Evolutionary conservation across 2,797 vertebrate species (phyloP).

Genomic region (Rhinella marina): DNA sequence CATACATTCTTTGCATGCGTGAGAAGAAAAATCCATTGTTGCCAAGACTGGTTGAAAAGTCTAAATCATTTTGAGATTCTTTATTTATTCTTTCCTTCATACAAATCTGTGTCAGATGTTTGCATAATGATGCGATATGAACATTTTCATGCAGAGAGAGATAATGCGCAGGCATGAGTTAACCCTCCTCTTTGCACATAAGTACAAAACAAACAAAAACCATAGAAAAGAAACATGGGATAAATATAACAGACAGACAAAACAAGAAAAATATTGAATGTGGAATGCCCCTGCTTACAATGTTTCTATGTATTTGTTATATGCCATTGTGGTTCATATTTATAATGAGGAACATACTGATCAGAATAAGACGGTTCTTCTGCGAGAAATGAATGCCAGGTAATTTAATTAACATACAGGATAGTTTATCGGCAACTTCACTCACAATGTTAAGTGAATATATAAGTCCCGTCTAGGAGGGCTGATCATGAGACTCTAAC

Average conservation of each 20-base stretch:
- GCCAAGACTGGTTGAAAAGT: slow-evolving; percentile 1
- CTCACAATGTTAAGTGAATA: neutral
- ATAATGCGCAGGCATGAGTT: slow-evolving; percentile 39
- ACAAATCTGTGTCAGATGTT: slow-evolving; percentile 53
- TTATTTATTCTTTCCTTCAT: slow-evolving; percentile 26
- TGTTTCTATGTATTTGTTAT: neutral
- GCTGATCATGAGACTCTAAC: too few species aligned
- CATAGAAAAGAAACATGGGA: neutral
- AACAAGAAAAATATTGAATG: neutral
- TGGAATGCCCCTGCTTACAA: neutral
- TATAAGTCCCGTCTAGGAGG: neutral
- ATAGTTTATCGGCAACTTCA: neutral
- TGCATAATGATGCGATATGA: slow-evolving; percentile 51
- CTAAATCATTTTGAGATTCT: slow-evolving; percentile 32
- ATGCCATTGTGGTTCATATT: neutral
- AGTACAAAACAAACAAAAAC: slow-evolving; percentile 42
- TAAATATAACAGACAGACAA: neutral
- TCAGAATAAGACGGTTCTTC: neutral
- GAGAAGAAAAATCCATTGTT: slow-evolving; percentile 44
- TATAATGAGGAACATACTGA: neutral
- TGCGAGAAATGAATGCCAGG: neutral
- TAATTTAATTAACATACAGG: neutral
- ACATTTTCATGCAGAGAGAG: slow-evolving; percentile 44
- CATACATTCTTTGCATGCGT: slow-evolving; percentile 8
- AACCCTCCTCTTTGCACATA: slow-evolving; percentile 18